Base-by-base conservation (phyloP, 2,797 vertebrate species). In the Acrossocheilus fasciatus region DNA sequence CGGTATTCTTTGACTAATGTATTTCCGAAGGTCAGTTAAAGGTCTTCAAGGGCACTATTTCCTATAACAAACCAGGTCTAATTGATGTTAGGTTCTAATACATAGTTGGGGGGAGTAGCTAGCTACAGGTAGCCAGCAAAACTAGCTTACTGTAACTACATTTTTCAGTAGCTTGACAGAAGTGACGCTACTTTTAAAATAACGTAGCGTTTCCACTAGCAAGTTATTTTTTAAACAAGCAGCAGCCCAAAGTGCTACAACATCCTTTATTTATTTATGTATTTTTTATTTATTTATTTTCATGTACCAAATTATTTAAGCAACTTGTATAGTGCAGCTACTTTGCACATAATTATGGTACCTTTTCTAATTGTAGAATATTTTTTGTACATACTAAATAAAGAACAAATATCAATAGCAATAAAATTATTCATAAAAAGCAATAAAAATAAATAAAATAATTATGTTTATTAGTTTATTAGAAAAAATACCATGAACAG, bases 11-110 rank as follows among this genome's bases (percentile, higher is more conserved):
- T 41, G 17, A 81, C 17, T 66, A 30, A 69, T 74, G 75, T 62
- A 64, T 59, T 41, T 59, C 30, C 11, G 8, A 20, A 81, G 26
- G 39, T 83, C 52, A 86, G 73, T 47, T 78, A 52, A 59, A 43
- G 59, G 59, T 69, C 79, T 68, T 87, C 17, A 76, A 50, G 64
- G 86, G 6, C 20, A 72, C 15, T 6, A 8, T 39, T 68, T 68
- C 10, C 54, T 26, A 30, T 18, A n/a, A 50, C 52, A 23, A 66
- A 52, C 5, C 41, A n/a, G 3, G 26, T 45, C 3, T 59, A 70
- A 62, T 72, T 79, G 6, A 81, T 64, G 18, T 57, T 68, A 52
- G 6, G 14, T 34, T 39, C 26, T 72, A 36, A n/a, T 6, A 36
- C n/a, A 45, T 17, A 50, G 26, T 18, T 26, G 23, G 20, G 45